A percentile compares a stretch with the other conserved stretches of the same genome.
Evolutionary conservation across 2,888 invertebrate genomes (phyloP).

Genomic region (Drosophila tanythrix): DNA sequence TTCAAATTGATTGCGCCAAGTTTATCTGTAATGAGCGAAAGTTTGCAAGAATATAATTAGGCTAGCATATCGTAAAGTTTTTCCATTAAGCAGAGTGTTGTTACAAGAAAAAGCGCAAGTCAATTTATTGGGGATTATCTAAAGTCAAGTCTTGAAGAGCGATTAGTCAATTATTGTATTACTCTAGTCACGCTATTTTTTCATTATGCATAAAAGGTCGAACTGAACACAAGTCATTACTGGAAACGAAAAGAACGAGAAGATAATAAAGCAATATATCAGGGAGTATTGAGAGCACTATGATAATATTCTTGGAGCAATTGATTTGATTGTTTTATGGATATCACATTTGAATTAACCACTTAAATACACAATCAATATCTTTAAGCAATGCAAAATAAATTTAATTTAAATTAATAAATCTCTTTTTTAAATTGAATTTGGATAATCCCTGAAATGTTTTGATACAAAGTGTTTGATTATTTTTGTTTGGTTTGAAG

Average conservation of each 20-base stretch:
- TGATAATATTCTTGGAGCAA: not conserved
- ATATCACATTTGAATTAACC: not conserved
- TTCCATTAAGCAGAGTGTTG: conserved; percentile 52
- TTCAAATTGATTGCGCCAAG: conserved; percentile 42
- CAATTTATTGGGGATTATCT: conserved; percentile 49
- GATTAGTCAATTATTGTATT: conserved; percentile 2
- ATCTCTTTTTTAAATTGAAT: not conserved
- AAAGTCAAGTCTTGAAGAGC: conserved; percentile 13
- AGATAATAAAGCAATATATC: not conserved
- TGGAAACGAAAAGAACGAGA: not conserved
- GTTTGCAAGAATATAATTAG: conserved; percentile 58
- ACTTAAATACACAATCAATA: not conserved
- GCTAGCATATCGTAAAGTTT: conserved; percentile 52
- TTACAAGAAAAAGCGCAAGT: conserved; percentile 23
- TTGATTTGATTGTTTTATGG: not conserved
- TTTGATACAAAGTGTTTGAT: conserved; percentile 16
- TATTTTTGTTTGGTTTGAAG: not conserved
- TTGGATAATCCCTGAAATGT: not conserved
- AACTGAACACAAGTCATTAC: not conserved
- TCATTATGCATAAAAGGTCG: not conserved
- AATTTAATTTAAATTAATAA: not conserved
- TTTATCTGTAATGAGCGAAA: conserved; percentile 65
- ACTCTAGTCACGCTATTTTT: not conserved
- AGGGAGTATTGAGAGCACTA: not conserved
- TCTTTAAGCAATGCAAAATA: not conserved